A percentile compares a stretch with the other conserved stretches of the same genome.
Evolutionary conservation across 2,888 invertebrate species (phyloP).

Genomic region (Polylopha cassiicola): DNA sequence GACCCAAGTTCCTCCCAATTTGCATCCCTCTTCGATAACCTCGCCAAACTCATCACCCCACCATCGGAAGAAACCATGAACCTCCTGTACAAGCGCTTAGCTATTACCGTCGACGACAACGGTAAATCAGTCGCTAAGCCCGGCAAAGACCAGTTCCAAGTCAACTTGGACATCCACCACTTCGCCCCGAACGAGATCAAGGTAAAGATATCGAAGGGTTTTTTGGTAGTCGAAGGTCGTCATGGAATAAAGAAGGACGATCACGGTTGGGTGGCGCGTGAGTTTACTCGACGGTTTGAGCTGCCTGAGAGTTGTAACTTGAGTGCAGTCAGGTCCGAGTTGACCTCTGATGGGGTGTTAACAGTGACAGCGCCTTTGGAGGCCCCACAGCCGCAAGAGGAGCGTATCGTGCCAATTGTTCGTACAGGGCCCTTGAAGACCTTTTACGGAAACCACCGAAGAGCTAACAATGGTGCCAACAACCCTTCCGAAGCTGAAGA

Average conservation of each 20-base stretch:
- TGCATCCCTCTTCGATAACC: too few relatives aligned
- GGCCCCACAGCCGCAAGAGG: constrained; percentile 35
- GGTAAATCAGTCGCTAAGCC: too few relatives aligned
- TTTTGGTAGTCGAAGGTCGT: constrained; percentile 5
- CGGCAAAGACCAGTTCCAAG: background rate
- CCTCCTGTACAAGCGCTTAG: too few relatives aligned
- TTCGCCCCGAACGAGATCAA: constrained; percentile 7
- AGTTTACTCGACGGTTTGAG: constrained; percentile 81
- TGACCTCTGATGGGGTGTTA: constrained; percentile 83
- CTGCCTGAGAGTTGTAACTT: constrained; percentile 82
- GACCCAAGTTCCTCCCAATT: too few relatives aligned
- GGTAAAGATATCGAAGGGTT: constrained; percentile 3
- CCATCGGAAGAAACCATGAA: too few relatives aligned
- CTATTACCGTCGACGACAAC: too few relatives aligned
- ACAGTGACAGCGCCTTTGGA: constrained; percentile 76
- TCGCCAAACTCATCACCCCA: too few relatives aligned
- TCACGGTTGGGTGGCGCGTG: constrained; percentile 81
- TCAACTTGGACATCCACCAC: constrained; percentile 9
- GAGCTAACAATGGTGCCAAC: constrained; percentile 23
- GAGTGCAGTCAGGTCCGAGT: constrained; percentile 78
- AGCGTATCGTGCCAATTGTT: constrained; percentile 69
- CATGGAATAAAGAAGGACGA: constrained; percentile 79
- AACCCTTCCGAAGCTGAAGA: constrained; percentile 18
- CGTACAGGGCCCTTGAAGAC: constrained; percentile 68
- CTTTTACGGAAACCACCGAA: constrained; percentile 24